Base-by-base conservation (phyloP, 2,113 vertebrate genomes). In the Mohoua ochrocephala region DNA sequence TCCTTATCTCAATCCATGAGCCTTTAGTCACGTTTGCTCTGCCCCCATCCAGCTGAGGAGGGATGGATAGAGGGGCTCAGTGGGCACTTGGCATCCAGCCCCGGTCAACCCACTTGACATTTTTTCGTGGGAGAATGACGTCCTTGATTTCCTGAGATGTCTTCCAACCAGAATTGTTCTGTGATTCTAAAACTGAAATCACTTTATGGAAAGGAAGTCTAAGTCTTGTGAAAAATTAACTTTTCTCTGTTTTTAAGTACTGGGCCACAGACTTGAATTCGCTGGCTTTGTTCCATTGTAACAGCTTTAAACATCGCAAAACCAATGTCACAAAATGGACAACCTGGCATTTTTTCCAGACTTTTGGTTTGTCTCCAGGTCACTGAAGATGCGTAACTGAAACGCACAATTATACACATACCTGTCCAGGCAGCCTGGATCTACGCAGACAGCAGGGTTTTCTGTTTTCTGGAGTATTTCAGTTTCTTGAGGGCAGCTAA, bases 1-100 rank as follows among this genome's bases (percentile, higher is more conserved):
- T 67, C 20, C 9, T 42, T 49, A 39, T 8, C 41, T 44, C 4
- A 13, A 8, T 13, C 15, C 54, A 33, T 0, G 1, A 71, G 22
- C 11, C 19, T 69, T 84, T 15, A 2, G 1, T 33, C 9, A 9
- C 7, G 6, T 70, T 31, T 56, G 12, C 2, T 49, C 24, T 45
- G 3, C 6, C 10, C 28, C 14, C 35, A 33, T 8, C 13, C 8
- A 60, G 23, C 54, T 75, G 68, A 80, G 54, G 28, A n/a, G 15
- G 14, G 18, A 11, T 2, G 14, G 18, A 11, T 2, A 14, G 54
- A 39, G 19, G 1, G 2, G 56, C 26, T 82, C 54, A n/a, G 30
- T 19, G 71, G 60, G 35, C 7, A 26, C 33, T 37, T 28, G 68
- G 11, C 20, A 16, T n/a, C 64, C 50, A 65, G n/a, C 17, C 35